phyloP scores from a whole-genome alignment of 2,113 vertebrate species.

The Rhea pennata region DNA sequence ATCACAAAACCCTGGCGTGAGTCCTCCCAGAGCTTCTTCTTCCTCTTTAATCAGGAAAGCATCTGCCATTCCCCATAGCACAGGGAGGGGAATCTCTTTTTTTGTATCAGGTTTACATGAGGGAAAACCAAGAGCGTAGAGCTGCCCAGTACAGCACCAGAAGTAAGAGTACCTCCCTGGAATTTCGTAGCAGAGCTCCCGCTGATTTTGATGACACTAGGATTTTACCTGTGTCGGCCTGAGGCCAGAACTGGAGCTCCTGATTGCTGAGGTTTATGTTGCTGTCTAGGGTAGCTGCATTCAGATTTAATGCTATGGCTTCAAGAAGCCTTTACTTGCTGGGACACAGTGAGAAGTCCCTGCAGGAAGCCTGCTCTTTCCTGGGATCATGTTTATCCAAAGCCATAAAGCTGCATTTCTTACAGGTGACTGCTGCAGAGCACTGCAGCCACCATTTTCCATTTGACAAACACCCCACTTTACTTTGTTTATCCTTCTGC shows the following conservation, averaged over 20 bases:
- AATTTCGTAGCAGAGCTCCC: not conserved
- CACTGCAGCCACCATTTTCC: not conserved
- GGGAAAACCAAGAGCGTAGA: not conserved
- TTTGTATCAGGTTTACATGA: not conserved
- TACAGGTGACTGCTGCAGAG: too few relatives aligned
- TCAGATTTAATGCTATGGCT: not conserved
- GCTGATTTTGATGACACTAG: not conserved
- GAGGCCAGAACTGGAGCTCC: not conserved
- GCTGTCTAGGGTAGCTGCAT: not conserved
- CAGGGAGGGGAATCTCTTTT: not conserved
- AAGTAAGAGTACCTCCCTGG: not conserved
- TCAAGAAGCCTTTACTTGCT: not conserved
- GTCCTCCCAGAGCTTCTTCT: slow-evolving; percentile 45
- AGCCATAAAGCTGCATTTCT: not conserved
- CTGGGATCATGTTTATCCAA: not conserved
- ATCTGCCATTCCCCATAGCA: not conserved
- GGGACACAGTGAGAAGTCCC: not conserved
- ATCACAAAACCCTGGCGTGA: slow-evolving; percentile 95
- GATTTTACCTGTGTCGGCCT: not conserved
- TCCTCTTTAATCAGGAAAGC: not conserved
- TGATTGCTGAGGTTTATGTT: not conserved
- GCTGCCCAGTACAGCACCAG: not conserved
- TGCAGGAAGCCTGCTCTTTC: not conserved
- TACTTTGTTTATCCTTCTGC: not conserved
- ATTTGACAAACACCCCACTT: not conserved